A percentile compares a stretch with the other conserved stretches of the same genome.
Conservation (phyloP, 2,888 invertebrate species). For the Spisula solida region DNA sequence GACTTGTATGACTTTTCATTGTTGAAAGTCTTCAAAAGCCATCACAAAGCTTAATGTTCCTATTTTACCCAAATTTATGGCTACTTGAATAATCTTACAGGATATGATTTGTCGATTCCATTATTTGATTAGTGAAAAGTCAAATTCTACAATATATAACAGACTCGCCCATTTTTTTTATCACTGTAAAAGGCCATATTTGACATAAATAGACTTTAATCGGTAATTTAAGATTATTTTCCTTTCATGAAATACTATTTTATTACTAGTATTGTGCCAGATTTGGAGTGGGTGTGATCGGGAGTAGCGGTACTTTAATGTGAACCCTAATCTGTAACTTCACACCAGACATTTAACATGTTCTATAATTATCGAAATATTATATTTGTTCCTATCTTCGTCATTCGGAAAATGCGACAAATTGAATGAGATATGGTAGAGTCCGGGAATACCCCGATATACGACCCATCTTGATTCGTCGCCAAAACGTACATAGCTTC, state of each 20-base stretch:
- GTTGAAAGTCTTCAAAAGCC: not conserved
- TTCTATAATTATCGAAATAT: not conserved
- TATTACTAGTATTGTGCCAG: not conserved
- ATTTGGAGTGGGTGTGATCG: not conserved
- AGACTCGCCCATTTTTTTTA: slow-evolving; percentile 17
- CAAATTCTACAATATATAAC: not conserved
- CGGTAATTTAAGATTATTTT: not conserved
- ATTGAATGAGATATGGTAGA: not conserved
- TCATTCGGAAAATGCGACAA: not conserved
- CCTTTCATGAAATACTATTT: not conserved
- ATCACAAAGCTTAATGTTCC: not conserved
- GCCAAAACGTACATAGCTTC: not conserved
- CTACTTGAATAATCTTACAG: slow-evolving; percentile 12
- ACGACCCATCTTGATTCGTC: not conserved
- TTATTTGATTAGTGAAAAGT: slow-evolving; percentile 5
- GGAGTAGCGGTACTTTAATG: not conserved
- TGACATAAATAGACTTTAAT: not conserved
- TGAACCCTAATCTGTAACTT: not conserved
- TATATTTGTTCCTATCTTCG: not conserved
- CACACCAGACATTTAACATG: not conserved
- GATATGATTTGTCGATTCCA: not conserved
- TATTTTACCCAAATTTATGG: not conserved
- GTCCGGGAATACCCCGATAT: not conserved
- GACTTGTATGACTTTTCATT: slow-evolving; percentile 4
- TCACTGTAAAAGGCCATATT: not conserved